These are phyloP conservation scores for Laspeyria flexula DNA, from an alignment of 2,888 invertebrate species.

Conservation along the genomic window DNA sequence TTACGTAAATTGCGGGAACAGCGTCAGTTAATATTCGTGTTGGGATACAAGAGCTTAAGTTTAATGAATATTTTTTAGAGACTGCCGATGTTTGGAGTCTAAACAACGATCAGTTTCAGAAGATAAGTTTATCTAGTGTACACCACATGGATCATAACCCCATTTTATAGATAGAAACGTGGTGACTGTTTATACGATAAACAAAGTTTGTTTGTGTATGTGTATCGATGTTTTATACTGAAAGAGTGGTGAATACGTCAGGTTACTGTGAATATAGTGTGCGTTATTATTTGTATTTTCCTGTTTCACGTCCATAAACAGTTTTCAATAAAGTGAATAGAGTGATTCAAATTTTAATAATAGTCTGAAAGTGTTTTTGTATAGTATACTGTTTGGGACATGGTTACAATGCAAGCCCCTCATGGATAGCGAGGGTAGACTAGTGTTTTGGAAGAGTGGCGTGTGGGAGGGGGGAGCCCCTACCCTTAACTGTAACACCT, in stretches of 20 bases:
- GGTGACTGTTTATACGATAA: constrained; percentile 60
- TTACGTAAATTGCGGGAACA: constrained; percentile 66
- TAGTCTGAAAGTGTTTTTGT: constrained; percentile 14
- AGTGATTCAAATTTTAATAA: not conserved
- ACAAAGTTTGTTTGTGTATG: constrained; percentile 51
- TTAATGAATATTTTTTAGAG: constrained; percentile 30
- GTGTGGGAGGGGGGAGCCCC: constrained; percentile 79
- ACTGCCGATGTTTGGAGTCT: constrained; percentile 27
- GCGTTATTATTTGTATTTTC: constrained; percentile 3
- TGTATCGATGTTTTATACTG: constrained; percentile 46
- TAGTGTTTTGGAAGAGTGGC: constrained; percentile 80
- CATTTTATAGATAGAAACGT: constrained; percentile 50
- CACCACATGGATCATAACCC: constrained; percentile 60
- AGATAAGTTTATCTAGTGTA: constrained; percentile 52
- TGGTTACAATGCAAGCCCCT: constrained; percentile 53
- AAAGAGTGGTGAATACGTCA: constrained; percentile 32
- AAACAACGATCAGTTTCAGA: constrained; percentile 44
- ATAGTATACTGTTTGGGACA: constrained; percentile 26
- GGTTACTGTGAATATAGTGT: constrained; percentile 43
- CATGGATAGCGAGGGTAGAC: constrained; percentile 80
- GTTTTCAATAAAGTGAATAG: constrained; percentile 7
- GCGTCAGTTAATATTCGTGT: constrained; percentile 26
- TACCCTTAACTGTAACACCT: constrained; percentile 76
- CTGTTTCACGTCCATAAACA: constrained; percentile 2
- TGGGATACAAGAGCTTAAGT: constrained; percentile 30